A percentile compares a stretch with the other conserved stretches of the same genome.
phyloP scores from a whole-genome alignment of 2,113 vertebrate genomes.

The Pteropus alecto region DNA sequence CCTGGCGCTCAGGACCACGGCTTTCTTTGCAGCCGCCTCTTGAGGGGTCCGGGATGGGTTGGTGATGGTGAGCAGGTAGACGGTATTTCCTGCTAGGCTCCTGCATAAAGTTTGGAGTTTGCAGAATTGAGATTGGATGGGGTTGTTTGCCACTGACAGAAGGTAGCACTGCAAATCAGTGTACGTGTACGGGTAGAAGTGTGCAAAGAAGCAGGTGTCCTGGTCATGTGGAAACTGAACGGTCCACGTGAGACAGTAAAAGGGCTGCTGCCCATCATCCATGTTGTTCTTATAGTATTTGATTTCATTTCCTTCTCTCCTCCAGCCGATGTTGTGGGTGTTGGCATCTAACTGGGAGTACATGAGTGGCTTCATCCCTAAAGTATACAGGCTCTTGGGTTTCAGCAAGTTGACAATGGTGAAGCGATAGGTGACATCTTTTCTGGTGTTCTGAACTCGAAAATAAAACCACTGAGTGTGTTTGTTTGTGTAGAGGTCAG shows the following conservation, averaged over 20 bases:
- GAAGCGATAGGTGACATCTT: slow-evolving; percentile 88
- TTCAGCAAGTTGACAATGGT: slow-evolving; percentile 95
- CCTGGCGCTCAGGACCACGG: slow-evolving; percentile 90
- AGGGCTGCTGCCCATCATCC: slow-evolving; percentile 48
- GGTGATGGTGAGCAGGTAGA: slow-evolving; percentile 91
- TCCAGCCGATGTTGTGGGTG: slow-evolving; percentile 86
- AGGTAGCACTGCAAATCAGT: slow-evolving; percentile 90
- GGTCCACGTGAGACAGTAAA: slow-evolving; percentile 91
- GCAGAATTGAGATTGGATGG: slow-evolving; percentile 83
- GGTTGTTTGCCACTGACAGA: slow-evolving; percentile 78
- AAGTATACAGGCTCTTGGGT: slow-evolving; percentile 88
- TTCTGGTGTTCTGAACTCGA: slow-evolving; percentile 90
- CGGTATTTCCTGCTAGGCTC: slow-evolving; percentile 90
- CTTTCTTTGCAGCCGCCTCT: slow-evolving; percentile 80
- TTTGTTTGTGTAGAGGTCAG: slow-evolving; percentile 92
- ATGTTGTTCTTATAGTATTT: slow-evolving; percentile 83
- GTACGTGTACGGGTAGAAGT: slow-evolving; percentile 95
- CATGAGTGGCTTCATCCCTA: slow-evolving; percentile 90
- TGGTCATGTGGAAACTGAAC: slow-evolving; percentile 86
- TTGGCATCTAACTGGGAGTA: slow-evolving; percentile 90
- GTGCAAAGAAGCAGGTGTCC: slow-evolving; percentile 93
- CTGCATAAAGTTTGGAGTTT: slow-evolving; percentile 87
- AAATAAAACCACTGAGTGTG: slow-evolving; percentile 99
- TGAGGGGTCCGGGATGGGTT: slow-evolving; percentile 57
- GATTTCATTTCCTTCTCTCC: slow-evolving; percentile 83